Evolutionary conservation across 1,140 invertebrate species (phyloP), one percentile per base, ranked within the genome.

Genomic region (Zaprionus kolodkinae): DNA sequence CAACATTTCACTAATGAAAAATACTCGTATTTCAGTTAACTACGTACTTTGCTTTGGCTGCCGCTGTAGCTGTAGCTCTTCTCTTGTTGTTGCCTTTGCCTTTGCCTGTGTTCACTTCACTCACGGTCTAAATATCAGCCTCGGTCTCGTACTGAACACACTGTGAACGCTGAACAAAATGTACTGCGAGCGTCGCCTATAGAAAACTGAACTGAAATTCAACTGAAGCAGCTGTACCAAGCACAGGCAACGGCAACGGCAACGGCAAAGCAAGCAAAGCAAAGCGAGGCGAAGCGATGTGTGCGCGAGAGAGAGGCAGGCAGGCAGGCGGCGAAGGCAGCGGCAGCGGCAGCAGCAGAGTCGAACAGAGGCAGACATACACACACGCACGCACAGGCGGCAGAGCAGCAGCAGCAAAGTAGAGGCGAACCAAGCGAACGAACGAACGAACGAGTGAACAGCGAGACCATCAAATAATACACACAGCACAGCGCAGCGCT

Each of bases 211-310:
- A 89, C 85, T 89, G 85, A 89, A 89, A 89, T 90, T 90, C 78
- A 81, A 89, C 85, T 89, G 85, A 89, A 90, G 85, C 85, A 90
- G 85, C 85, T 89, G 85, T 89, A 89, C 85, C 86, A 88, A 78
- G 81, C 66, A 82, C 78, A 81, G 61, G 64, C 64, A 76, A 40
- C 6, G 33, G 33, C 33, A 35, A 35, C 33, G 33, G 38, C 40
- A 45, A 45, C 48, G 36, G 45, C 48, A 55, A 55, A 30, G 68
- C 78, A 86, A 83, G 76, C 75, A 64, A 72, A 80, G 63, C 78
- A 75, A 74, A 79, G 76, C 70, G 71, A 81, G 73, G 35, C 71
- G 54, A 72, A 30, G 27, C 27, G 3, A 30, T 30, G 27, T 30
- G 27, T 17, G 30, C 72, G 71, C 13, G 56, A 17, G 50, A 48